phyloP scores from a whole-genome alignment of 2,888 invertebrate genomes.

The Synanthedon myopaeformis region DNA sequence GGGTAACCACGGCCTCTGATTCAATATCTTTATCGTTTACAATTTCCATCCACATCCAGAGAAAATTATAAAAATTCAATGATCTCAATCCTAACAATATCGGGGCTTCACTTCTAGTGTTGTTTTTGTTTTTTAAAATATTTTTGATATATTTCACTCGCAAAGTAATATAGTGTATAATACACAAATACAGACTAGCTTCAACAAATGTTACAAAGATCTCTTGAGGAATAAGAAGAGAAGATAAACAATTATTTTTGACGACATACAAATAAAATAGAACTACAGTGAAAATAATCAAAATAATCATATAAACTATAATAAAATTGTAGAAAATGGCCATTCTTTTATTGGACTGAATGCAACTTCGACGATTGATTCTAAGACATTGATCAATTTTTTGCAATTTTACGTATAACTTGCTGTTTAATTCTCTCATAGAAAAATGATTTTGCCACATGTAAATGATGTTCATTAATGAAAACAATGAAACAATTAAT shows the following conservation, averaged over 20 bases:
- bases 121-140: conserved; percentile 9
- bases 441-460: background rate
- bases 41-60: background rate
- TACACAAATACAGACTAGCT: conserved; percentile 18
- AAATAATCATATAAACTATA: background rate
- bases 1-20: background rate
- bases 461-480: background rate
- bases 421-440: conserved; percentile 11
- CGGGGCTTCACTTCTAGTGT: no score
- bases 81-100: no score
- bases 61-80: no score
- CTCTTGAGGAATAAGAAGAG: background rate
- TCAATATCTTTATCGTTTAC: background rate
- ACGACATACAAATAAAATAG: background rate
- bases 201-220: conserved; percentile 10
- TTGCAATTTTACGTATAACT: conserved; percentile 41
- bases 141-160: conserved; percentile 27
- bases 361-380: background rate
- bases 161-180: conserved; percentile 21
- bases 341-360: background rate
- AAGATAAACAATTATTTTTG: background rate
- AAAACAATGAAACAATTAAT: background rate
- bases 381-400: conserved; percentile 25
- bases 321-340: background rate
- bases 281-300: background rate